Conservation (phyloP, 2,888 invertebrate genomes). For the Cosmopolites sordidus region DNA sequence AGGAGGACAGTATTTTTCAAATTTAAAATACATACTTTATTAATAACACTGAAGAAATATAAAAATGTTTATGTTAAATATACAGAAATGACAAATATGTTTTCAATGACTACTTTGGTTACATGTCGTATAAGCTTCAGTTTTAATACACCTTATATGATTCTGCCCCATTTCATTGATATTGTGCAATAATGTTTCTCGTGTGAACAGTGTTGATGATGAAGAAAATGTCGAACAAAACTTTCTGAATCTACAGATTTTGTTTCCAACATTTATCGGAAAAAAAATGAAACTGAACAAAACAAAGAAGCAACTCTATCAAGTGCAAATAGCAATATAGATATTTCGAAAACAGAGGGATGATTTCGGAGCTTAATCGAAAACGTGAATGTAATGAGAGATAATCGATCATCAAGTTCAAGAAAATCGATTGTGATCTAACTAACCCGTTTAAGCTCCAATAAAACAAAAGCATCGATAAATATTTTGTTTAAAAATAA, state of each 20-base stretch:
- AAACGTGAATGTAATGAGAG: no score
- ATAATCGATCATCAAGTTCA: no score
- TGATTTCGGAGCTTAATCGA: not conserved
- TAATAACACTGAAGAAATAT: no score
- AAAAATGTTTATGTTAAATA: no score
- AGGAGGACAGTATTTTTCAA: no score
- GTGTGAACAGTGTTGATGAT: slow-evolving; percentile 15
- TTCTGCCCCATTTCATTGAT: slow-evolving; percentile 4
- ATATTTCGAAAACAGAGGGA: not conserved
- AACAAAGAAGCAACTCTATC: not conserved
- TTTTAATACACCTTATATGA: slow-evolving; percentile 1
- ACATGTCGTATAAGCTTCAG: not conserved
- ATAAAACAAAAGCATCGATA: slow-evolving; percentile 12
- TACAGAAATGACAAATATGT: no score
- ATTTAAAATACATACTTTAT: no score
- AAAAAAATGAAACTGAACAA: not conserved
- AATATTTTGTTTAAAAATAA: slow-evolving; percentile 37
- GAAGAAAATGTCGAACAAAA: slow-evolving; percentile 5
- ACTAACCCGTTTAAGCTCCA: not conserved
- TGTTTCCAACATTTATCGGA: not conserved
- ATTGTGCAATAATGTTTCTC: slow-evolving; percentile 11
- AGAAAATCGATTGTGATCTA: no score
- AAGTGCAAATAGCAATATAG: slow-evolving; percentile 1
- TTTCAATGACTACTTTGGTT: no score
- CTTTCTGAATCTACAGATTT: not conserved